These are phyloP conservation scores for Microtus pennsylvanicus DNA, from an alignment of 2,113 vertebrate genomes.

Conservation along the genomic window DNA sequence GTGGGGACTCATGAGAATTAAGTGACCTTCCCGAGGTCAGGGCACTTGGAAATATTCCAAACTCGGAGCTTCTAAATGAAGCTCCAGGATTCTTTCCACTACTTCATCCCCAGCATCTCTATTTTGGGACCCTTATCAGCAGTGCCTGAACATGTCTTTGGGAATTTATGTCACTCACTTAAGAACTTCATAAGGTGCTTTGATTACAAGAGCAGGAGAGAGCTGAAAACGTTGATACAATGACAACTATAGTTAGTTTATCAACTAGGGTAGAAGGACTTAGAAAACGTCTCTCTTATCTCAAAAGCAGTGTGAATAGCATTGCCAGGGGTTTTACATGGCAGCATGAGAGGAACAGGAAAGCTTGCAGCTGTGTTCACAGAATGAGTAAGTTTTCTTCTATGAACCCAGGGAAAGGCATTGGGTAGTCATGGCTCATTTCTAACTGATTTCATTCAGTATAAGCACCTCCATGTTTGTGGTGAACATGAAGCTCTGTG, in stretches of 20 bases:
- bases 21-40: conserved; percentile 33
- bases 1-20: neutral
- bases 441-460: neutral
- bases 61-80: conserved; percentile 41
- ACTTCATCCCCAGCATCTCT: conserved; percentile 67
- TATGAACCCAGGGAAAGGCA: neutral
- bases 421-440: neutral
- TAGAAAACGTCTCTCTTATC: neutral
- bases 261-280: conserved; percentile 13
- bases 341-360: neutral
- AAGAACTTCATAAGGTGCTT: conserved; percentile 36
- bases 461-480: neutral
- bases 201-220: conserved; percentile 38
- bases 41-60: conserved; percentile 36
- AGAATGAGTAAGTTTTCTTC: neutral
- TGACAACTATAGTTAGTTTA: neutral
- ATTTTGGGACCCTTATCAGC: conserved; percentile 76
- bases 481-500: neutral
- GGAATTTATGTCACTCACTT: conserved; percentile 67
- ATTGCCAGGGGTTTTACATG: neutral
- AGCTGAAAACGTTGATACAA: conserved; percentile 15
- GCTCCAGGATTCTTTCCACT: conserved; percentile 76
- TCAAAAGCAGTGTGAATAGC: neutral
- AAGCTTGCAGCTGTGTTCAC: neutral
- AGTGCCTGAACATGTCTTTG: conserved; percentile 49